Base-by-base conservation (phyloP, 2,113 vertebrate genomes). In the Sinocyclocheilus rhinocerous region DNA sequence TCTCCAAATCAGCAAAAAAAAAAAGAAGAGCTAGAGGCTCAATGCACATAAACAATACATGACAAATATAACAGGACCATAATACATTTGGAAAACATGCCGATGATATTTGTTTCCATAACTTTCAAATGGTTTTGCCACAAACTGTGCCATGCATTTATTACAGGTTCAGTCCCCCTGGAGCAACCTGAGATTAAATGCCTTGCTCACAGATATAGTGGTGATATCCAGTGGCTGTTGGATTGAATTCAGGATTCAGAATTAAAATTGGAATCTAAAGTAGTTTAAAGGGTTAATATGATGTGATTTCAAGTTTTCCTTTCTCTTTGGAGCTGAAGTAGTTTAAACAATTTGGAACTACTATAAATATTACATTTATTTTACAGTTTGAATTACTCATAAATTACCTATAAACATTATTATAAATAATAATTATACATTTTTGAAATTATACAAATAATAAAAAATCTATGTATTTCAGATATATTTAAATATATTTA, bases 1-100 rank as follows among this genome's bases (percentile, higher is more conserved):
- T 86, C 70, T 85, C 81, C n/a, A 36, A 55, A 77, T 80, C 84
- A 69, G 63, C 73, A 39, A 67, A 67, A 78, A 33, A 63, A 76
- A 15, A 15, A 52, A 52, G 48, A 50, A 50, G 48, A 4, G 88
- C 89, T 76, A 85, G 85, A 88, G 73, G 81, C 50, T 89, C 70
- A 84, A 69, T 86, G 85, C 73, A 90, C 81, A 81, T 84, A 80
- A 65, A 90, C 88, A 81, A 12, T 24, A 1, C 36, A 36, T 39
- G 39, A 8, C 8, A 8, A 9, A 77, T 5, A 33, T 52, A 45
- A 4, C 12, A 48, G 42, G 24, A 10, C 15, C 24, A 29, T 55
- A 33, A 77, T 29, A 77, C 45, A 50, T 2, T 55, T 42, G n/a
- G 16, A 55, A 42, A 76, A 29, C 24, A 52, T 15, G 4, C 4